Evolutionary conservation across 1,140 invertebrate species (phyloP).

Genomic region (Heliothis subflexa): DNA sequence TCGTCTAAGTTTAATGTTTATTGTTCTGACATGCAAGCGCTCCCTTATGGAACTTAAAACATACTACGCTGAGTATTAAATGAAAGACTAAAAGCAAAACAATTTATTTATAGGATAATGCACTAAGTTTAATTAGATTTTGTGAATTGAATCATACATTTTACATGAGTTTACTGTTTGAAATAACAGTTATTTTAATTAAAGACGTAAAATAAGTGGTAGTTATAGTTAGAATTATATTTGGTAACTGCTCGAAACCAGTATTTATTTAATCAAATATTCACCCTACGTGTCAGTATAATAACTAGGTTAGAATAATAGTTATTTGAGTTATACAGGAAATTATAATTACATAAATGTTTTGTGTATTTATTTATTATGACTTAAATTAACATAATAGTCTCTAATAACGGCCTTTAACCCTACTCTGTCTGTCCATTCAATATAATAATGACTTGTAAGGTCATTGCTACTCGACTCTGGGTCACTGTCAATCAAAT

Average conservation of each 20-base stretch:
- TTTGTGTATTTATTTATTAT: slow-evolving; percentile 38
- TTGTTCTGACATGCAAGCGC: slow-evolving; percentile 49
- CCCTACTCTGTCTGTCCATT: slow-evolving; percentile 51
- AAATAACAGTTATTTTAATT: slow-evolving; percentile 28
- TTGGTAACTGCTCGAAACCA: background rate
- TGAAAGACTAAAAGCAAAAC: background rate
- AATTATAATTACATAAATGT: slow-evolving; percentile 10
- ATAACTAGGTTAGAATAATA: slow-evolving; percentile 11
- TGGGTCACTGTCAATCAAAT: slow-evolving; percentile 17
- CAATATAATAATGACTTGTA: slow-evolving; percentile 53
- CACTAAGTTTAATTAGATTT: slow-evolving; percentile 17
- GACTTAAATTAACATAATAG: slow-evolving; percentile 48
- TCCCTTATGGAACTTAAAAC: slow-evolving; percentile 12
- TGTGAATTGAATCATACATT: background rate
- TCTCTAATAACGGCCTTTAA: slow-evolving; percentile 49
- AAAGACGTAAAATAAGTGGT: slow-evolving; percentile 15
- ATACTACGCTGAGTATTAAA: background rate
- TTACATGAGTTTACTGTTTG: background rate
- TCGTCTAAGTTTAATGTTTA: slow-evolving; percentile 50
- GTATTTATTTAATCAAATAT: slow-evolving; percentile 34
- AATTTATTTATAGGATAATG: slow-evolving; percentile 8
- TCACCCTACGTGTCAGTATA: slow-evolving; percentile 12
- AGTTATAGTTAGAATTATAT: slow-evolving; percentile 18
- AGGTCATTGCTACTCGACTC: slow-evolving; percentile 51
- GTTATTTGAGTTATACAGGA: slow-evolving; percentile 21